Conservation (phyloP, 1,140 invertebrate genomes). For the Heliconius hermathena region DNA sequence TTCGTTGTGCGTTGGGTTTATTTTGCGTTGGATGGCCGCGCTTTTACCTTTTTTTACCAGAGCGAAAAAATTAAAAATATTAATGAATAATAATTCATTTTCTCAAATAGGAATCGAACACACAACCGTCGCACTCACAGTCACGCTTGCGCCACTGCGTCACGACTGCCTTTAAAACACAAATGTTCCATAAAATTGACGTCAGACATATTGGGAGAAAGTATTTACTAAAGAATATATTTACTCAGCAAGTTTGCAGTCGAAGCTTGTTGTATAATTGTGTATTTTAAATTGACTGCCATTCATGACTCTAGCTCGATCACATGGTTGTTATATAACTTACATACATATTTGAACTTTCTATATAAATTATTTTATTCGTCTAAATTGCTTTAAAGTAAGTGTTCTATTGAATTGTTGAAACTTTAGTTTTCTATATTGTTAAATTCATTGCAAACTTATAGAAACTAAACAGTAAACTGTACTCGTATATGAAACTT, state of each 20-base stretch:
- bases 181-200: neutral
- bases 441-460: neutral
- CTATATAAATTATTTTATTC: too few relatives aligned
- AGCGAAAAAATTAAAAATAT: too few relatives aligned
- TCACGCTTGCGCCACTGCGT: too few relatives aligned
- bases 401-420: too few relatives aligned
- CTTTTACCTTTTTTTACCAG: too few relatives aligned
- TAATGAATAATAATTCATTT: too few relatives aligned
- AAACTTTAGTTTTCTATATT: too few relatives aligned
- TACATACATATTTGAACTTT: neutral
- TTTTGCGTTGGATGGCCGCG: too few relatives aligned
- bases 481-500: neutral
- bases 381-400: too few relatives aligned
- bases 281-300: slow-evolving; percentile 9
- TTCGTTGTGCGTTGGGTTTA: too few relatives aligned
- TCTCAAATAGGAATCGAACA: too few relatives aligned
- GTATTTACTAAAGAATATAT: neutral
- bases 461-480: neutral
- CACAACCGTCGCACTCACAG: too few relatives aligned
- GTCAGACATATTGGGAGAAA: neutral
- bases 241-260: neutral
- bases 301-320: slow-evolving; percentile 20
- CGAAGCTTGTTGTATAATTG: neutral
- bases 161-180: neutral
- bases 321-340: neutral